These are phyloP conservation scores for Parambassis ranga DNA, from an alignment of 2,797 vertebrate genomes.

Conservation along the genomic window DNA sequence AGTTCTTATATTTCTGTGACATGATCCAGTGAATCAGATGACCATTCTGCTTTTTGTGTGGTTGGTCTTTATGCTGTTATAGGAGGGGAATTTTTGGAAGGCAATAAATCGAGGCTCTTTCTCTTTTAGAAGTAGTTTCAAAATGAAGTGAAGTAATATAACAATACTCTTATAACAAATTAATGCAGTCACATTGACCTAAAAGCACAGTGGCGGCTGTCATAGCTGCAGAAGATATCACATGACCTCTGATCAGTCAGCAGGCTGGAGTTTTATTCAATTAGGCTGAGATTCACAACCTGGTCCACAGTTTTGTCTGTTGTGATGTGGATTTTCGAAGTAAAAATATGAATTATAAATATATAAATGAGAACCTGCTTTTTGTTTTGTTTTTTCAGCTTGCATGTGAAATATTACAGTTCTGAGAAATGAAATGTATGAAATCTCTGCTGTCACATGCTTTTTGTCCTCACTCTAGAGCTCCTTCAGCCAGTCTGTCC, in stretches of 20 bases:
- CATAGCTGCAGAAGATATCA: slow-evolving; percentile 24
- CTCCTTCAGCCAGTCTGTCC: background rate
- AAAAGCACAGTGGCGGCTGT: slow-evolving; percentile 42
- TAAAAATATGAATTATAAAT: too few relatives aligned
- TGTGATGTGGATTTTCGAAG: background rate
- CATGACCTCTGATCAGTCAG: slow-evolving; percentile 55
- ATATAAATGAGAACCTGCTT: too few relatives aligned
- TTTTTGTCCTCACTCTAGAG: background rate
- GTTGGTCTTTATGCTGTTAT: background rate
- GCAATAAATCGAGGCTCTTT: background rate
- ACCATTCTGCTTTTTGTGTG: background rate
- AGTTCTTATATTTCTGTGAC: background rate
- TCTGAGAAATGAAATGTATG: too few relatives aligned
- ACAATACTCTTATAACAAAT: too few relatives aligned
- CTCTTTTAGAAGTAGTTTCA: background rate
- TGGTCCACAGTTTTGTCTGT: background rate
- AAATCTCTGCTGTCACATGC: background rate
- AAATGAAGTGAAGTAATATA: background rate
- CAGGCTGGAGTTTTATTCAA: slow-evolving; percentile 39
- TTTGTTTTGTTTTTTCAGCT: background rate
- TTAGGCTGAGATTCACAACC: slow-evolving; percentile 32
- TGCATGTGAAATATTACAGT: background rate
- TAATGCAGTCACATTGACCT: too few relatives aligned
- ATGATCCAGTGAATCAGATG: background rate
- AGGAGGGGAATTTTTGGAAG: background rate